phyloP scores from a whole-genome alignment of 2,888 invertebrate genomes.

The Drosophila differens region DNA sequence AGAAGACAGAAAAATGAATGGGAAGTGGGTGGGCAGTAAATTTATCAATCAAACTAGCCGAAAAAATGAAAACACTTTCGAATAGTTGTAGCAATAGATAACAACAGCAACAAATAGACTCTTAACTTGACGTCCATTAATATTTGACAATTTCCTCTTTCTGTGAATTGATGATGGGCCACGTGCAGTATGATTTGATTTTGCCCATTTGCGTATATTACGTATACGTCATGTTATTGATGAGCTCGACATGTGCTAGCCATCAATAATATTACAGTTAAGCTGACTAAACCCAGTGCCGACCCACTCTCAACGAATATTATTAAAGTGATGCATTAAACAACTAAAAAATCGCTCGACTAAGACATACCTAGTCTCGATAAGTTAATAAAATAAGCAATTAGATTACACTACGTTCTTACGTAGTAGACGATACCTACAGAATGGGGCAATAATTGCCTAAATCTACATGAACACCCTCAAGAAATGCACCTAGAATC shows the following conservation, averaged over 20 bases:
- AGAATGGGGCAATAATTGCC: neutral
- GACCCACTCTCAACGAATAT: constrained; percentile 8
- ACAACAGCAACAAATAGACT: constrained; percentile 36
- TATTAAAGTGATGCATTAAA: constrained; percentile 53
- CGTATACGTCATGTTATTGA: constrained; percentile 69
- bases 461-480: neutral
- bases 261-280: constrained; percentile 62
- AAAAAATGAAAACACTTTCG: constrained; percentile 61
- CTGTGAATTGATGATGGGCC: constrained; percentile 65
- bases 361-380: neutral
- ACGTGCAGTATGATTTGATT: constrained; percentile 64
- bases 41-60: constrained; percentile 75
- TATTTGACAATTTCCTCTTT: constrained; percentile 74
- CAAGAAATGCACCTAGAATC: neutral
- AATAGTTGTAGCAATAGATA: constrained; percentile 71
- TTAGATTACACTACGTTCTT: neutral
- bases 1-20: constrained; percentile 1
- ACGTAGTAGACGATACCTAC: neutral
- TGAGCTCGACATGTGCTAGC: constrained; percentile 61
- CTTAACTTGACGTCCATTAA: constrained; percentile 70
- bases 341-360: neutral
- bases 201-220: constrained; percentile 68
- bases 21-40: constrained; percentile 41
- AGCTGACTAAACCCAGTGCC: constrained; percentile 9
- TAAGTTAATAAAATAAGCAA: neutral